Base-by-base conservation (phyloP, 30 jellyfish, hydroid and myxozoan genomes). In the Sanderia malayensis region DNA sequence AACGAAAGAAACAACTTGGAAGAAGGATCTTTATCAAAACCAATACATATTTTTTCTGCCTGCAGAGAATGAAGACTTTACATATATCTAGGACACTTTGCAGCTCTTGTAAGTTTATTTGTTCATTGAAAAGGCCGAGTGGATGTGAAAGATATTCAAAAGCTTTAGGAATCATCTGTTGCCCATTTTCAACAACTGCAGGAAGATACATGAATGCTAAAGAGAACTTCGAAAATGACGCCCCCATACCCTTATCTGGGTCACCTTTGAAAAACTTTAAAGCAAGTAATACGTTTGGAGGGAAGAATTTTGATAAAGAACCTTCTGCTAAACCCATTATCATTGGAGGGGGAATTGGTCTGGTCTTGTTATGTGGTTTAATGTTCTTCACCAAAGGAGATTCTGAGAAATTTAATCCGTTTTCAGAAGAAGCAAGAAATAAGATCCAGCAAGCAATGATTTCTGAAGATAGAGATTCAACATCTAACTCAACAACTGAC, bases 281-380 rank as follows among this genome's bases (percentile, higher is more conserved):
- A 27, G 31, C 89, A 64, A 19, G 75, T 2, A 49, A 49, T 21
- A 78, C 89, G 4, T 78, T 78, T 55, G 79, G 73, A 31, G 89
- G 70, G 41, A 58, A 20, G 6, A 67, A 65, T 18, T 24, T 32
- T 6, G 17, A 67, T 11, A 57, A 24, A 0, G 31, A 27, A 21
- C 26, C 32, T 29, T 29, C 29, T 20, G 33, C 75, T 7, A 64
- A n/a, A 23, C 25, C 63, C 32, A 64, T 73, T 0, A 34, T 78
- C 15, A 34, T 60, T 28, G 37, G 70, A 21, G 89, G 89, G 18
- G 10, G 31, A 1, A 29, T 55, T 1, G 23, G 64, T 33, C 60
- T 67, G 1, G 28, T 27, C 0, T 4, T 34, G 20, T 47, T 78
- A 73, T 19, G 22, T 0, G 25, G 44, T 65, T 62, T 65, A 27